phyloP scores from a whole-genome alignment of 2,888 invertebrate species.

The Lasioglossum vierecki region DNA sequence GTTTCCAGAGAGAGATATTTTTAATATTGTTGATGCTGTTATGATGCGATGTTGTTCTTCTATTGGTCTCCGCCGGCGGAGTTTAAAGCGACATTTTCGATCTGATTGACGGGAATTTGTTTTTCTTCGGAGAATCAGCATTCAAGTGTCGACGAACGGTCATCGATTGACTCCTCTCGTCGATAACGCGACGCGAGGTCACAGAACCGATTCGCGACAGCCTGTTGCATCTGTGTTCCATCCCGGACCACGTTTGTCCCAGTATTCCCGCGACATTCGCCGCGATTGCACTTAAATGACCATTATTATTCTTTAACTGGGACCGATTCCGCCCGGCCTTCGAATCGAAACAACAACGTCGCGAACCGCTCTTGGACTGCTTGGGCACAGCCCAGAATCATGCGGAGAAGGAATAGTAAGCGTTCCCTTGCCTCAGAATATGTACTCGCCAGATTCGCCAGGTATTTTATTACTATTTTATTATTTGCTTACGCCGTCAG shows the following conservation, averaged over 20 bases:
- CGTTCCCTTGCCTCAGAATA: not conserved
- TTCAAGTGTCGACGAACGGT: slow-evolving; percentile 28
- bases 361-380: not conserved
- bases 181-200: slow-evolving; percentile 61
- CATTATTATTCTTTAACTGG: slow-evolving; percentile 23
- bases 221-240: slow-evolving; percentile 47
- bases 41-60: not conserved
- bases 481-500: not conserved
- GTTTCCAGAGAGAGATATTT: not conserved
- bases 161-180: slow-evolving; percentile 57
- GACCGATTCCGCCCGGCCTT: not conserved
- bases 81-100: not conserved
- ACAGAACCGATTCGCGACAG: slow-evolving; percentile 43
- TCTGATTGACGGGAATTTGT: slow-evolving; percentile 15
- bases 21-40: not conserved
- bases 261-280: slow-evolving; percentile 48
- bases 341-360: not conserved
- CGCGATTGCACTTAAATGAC: slow-evolving; percentile 39
- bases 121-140: slow-evolving; percentile 14
- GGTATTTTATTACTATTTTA: not conserved
- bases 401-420: slow-evolving; percentile 34
- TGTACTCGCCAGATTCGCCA: not conserved
- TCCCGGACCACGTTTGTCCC: slow-evolving; percentile 18
- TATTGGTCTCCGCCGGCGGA: not conserved
- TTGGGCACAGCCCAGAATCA: not conserved